Percentiles rank a stretch among this genome's conserved stretches.
phyloP scores from a whole-genome alignment of 2,113 vertebrate species.

The Amphiprion percula region DNA sequence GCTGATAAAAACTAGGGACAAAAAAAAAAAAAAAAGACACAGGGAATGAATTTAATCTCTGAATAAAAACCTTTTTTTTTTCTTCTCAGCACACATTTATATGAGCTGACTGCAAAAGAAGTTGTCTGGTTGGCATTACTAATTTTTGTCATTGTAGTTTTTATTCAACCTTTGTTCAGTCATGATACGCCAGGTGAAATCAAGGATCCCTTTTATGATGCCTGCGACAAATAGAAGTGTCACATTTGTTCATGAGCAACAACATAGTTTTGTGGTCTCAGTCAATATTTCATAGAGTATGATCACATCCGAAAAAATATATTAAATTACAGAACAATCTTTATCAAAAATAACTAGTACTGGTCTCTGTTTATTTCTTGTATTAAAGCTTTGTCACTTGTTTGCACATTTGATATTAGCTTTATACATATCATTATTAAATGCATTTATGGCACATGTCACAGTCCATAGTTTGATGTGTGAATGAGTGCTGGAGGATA shows the following conservation, averaged over 20 bases:
- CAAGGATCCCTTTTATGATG: neutral
- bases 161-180: neutral
- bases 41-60: slow-evolving; percentile 53
- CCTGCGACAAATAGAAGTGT: neutral
- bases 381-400: neutral
- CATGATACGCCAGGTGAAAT: neutral
- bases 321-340: neutral
- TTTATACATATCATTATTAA: neutral
- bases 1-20: slow-evolving; percentile 61
- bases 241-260: neutral
- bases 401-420: neutral
- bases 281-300: neutral
- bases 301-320: neutral
- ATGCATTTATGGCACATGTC: neutral
- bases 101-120: slow-evolving; percentile 21
- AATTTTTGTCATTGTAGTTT: slow-evolving; percentile 19
- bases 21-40: slow-evolving; percentile 27
- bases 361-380: neutral
- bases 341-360: neutral
- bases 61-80: slow-evolving; percentile 41
- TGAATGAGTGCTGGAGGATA: neutral
- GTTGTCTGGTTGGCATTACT: slow-evolving; percentile 19
- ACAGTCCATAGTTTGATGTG: neutral
- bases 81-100: slow-evolving; percentile 32
- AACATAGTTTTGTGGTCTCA: neutral